Evolutionary conservation across 2,797 vertebrate species (phyloP).

Genomic region (Emydoidea blandingii): DNA sequence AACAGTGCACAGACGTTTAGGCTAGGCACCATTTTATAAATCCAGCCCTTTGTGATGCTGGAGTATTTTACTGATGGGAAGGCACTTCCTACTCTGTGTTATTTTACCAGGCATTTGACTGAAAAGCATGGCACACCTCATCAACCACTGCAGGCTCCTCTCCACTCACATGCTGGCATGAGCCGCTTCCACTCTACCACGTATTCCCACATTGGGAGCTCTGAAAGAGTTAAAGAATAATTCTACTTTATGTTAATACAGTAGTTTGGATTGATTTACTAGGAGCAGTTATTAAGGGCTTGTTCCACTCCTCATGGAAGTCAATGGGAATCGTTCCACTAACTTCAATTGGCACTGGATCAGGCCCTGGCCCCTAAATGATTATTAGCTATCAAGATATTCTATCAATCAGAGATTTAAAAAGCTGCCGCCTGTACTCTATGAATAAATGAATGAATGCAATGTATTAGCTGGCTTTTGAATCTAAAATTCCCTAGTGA

Average conservation of each 20-base stretch:
- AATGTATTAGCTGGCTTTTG: not conserved
- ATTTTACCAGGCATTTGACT: not conserved
- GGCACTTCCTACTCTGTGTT: not conserved
- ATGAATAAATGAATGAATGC: not conserved
- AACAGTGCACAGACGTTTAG: not conserved
- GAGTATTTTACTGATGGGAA: not conserved
- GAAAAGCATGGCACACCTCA: not conserved
- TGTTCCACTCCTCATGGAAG: not conserved
- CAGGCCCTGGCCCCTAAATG: not conserved
- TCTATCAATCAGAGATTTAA: not conserved
- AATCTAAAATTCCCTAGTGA: not conserved
- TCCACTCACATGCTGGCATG: not conserved
- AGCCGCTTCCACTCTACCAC: not conserved
- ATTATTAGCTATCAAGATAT: conserved; percentile 35
- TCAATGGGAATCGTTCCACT: conserved; percentile 12
- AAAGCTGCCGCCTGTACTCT: not conserved
- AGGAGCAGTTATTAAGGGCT: not conserved
- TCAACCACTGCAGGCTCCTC: not conserved
- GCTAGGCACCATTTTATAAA: not conserved
- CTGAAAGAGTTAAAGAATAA: not conserved
- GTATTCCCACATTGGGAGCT: not conserved
- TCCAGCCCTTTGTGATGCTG: not conserved
- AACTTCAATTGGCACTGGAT: not conserved
- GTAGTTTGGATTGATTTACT: not conserved
- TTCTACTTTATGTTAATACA: not conserved